Conservation (phyloP, 2,113 vertebrate species). For the Columba janthina region DNA sequence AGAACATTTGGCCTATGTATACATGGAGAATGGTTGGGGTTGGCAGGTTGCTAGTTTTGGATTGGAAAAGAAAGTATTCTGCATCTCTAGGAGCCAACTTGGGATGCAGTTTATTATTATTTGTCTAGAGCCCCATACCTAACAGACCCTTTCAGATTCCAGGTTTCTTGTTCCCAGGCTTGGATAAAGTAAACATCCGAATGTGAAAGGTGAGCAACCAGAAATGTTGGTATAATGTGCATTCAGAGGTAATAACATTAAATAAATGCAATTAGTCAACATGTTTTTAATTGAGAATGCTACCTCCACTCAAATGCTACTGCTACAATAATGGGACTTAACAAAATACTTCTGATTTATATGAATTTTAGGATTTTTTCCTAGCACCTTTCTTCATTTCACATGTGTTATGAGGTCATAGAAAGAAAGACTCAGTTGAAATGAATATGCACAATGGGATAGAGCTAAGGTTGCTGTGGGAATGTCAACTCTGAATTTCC, state of each 20-base stretch:
- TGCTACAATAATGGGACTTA: background rate
- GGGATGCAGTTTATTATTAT: background rate
- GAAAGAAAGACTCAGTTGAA: slow-evolving; percentile 22
- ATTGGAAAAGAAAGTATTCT: background rate
- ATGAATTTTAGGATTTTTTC: background rate
- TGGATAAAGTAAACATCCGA: background rate
- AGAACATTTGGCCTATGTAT: background rate
- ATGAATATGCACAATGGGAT: slow-evolving; percentile 24
- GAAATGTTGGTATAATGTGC: background rate
- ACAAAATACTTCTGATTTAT: background rate
- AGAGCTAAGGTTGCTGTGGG: slow-evolving; percentile 15
- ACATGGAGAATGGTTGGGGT: background rate
- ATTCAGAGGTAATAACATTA: background rate
- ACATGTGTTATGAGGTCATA: slow-evolving; percentile 17
- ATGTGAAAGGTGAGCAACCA: background rate
- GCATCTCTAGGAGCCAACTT: background rate
- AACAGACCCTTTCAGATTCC: background rate
- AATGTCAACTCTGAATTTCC: slow-evolving; percentile 38
- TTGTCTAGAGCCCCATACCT: background rate
- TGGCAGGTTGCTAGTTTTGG: background rate
- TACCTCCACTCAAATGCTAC: background rate
- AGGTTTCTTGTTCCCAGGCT: background rate
- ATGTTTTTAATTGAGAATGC: background rate
- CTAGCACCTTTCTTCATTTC: slow-evolving; percentile 43
- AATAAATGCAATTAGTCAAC: background rate